phyloP scores from a whole-genome alignment of 2,888 invertebrate species.

The Maniola hyperantus region DNA sequence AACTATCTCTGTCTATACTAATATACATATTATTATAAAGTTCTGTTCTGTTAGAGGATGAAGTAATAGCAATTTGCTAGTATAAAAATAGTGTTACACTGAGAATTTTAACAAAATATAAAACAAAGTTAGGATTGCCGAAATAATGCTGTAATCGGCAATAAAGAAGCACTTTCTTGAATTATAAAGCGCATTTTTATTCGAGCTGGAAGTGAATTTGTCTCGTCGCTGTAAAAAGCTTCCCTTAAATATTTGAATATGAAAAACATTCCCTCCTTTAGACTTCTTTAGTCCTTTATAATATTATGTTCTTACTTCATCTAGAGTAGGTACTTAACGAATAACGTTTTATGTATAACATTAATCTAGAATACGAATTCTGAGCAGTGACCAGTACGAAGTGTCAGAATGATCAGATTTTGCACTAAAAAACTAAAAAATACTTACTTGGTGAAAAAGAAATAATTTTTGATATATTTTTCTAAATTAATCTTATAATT shows the following conservation, averaged over 20 bases:
- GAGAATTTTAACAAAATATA: slow-evolving; percentile 4
- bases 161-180: slow-evolving; percentile 36
- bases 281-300: neutral
- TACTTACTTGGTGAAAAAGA: no score
- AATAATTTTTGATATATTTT: no score
- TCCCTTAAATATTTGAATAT: slow-evolving; percentile 32
- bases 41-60: neutral
- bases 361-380: no score
- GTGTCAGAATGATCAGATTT: no score
- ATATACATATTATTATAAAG: no score
- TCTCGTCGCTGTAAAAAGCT: slow-evolving; percentile 33
- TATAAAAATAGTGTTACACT: neutral
- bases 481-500: neutral
- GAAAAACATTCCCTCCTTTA: slow-evolving; percentile 22
- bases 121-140: slow-evolving; percentile 16
- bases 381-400: no score
- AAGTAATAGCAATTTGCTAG: neutral
- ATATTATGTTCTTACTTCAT: no score
- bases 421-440: no score
- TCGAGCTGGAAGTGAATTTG: slow-evolving; percentile 40
- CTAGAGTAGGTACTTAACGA: no score
- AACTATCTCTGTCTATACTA: no score
- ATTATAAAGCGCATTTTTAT: slow-evolving; percentile 37
- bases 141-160: slow-evolving; percentile 28
- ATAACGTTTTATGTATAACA: no score